Percentiles rank a stretch among this genome's conserved stretches.
Evolutionary conservation across 2,888 invertebrate species (phyloP).

Genomic region (Norana najaformis): DNA sequence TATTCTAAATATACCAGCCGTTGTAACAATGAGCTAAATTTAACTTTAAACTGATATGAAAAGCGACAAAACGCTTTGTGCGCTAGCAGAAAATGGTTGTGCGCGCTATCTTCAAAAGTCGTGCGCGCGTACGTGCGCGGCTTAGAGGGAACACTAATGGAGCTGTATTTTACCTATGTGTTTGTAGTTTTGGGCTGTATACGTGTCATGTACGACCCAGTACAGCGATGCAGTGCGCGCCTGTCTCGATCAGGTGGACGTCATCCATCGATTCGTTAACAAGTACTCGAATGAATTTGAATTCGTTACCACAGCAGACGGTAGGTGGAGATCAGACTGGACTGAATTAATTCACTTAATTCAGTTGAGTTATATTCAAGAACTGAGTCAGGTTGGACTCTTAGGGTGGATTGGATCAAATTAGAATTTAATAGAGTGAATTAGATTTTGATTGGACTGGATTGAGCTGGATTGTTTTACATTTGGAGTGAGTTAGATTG

Average conservation of each 20-base stretch:
- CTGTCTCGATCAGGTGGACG: constrained; percentile 82
- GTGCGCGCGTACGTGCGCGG: no score
- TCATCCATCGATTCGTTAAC: constrained; percentile 79
- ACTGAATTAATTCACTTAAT: not conserved
- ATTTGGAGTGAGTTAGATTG: no score
- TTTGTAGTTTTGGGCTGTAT: constrained; percentile 81
- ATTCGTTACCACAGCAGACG: constrained; percentile 73
- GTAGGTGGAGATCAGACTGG: constrained; percentile 64
- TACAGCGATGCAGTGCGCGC: constrained; percentile 82
- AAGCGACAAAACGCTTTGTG: no score
- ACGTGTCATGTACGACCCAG: constrained; percentile 80
- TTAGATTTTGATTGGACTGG: no score
- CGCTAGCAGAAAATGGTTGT: no score
- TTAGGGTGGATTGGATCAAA: not conserved
- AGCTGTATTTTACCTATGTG: not conserved
- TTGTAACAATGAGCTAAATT: no score
- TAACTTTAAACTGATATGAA: no score
- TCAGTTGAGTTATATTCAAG: not conserved
- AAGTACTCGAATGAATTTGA: constrained; percentile 74
- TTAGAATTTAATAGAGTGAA: not conserved
- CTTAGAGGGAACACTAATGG: no score
- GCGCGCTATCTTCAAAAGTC: no score
- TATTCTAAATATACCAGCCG: no score
- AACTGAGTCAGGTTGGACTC: not conserved
- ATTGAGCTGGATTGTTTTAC: no score